Evolutionary conservation across 2,888 invertebrate species (phyloP), one percentile per base, ranked within the genome.

Genomic region (Rhopalosiphum nymphaeae): DNA sequence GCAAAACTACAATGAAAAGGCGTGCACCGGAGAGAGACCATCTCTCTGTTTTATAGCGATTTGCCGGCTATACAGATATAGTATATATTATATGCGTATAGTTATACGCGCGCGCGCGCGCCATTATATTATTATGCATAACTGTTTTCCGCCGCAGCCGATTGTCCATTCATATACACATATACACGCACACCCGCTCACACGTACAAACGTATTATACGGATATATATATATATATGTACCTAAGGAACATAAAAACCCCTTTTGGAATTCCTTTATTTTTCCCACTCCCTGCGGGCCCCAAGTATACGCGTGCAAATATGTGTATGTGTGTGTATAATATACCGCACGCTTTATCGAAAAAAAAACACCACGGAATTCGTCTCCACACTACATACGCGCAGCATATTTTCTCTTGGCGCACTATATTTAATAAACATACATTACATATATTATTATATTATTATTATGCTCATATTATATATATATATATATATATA

Each of bases 61-160:
- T 61, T 85, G 26, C 78, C 78, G 78, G 26, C 53, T 9, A 36
- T 67, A 36, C 36, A 36, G 21, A 36, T 42, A 67, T 61, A 78
- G 36, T 21, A 21, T 78, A 36, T 78, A 78, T 78, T 78, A 78
- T 21, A 56, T 89, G n/a, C 84, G 16, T 42, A 46, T 42, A 89
- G 67, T 67, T 36, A 67, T n/a, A 67, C 11, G 7, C 42, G 29
- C n/a, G 29, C 53, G 44, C n/a, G 13, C 85, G 84, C 26, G 53
- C 90, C 86, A 53, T 86, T 91, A 89, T 93, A 78, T 78, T 93
- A 87, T 91, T 94, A 91, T 94, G 91, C 86, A 91, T 90, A 90
- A 93, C 93, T 44, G 94, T 94, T 94, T 94, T 94, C 91, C 53
- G 91, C 94, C 91, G 91, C 61, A n/a, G 46, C 94, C 94, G 94